Evolutionary conservation across 2,888 invertebrate species (phyloP), one percentile per base, ranked within the genome.

Genomic region (Eremobia ochroleuca): DNA sequence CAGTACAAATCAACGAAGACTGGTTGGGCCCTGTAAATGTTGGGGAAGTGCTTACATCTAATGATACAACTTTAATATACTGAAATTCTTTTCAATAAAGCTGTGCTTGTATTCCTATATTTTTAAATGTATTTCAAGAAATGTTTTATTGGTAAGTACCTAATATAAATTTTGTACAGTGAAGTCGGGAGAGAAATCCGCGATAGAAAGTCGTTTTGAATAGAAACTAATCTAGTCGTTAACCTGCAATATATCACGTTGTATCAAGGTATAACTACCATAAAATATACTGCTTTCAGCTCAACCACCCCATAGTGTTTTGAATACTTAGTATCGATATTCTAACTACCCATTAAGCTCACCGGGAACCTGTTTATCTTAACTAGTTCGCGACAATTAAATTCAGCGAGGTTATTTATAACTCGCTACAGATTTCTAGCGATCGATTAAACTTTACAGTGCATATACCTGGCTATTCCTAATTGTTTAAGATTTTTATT

Each of bases 191-290:
- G 93, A 93, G 93, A 95, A 94, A 94, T 94, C 93, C 85, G 90
- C 81, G 85, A 80, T 95, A 95, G 96, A 96, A 96, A 96, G 96
- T 92, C 87, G 91, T 91, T 94, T 94, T 94, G 93, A 95, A 95
- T 95, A 94, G 93, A 95, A 94, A 95, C 93, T 93, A 92, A 94
- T 94, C 93, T 93, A 92, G 93, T 92, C 93, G 92, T 93, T 92
- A 93, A 92, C 92, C 90, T 90, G 91, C 89, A 92, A 91, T 93
- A 93, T 94, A 94, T 93, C 92, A 92, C 92, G 90, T 87, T 91
- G 90, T 87, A 89, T 88, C 86, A 87, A 87, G 85, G 83, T 83
- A 90, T 91, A 90, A 91, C 92, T 91, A 91, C 89, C 91, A 93
- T 92, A 91, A 84, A 93, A 93, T 94, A 92, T 93, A 92, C 91